These are phyloP conservation scores for Archips xylosteana DNA, from an alignment of 2,888 invertebrate species.

Conservation along the genomic window DNA sequence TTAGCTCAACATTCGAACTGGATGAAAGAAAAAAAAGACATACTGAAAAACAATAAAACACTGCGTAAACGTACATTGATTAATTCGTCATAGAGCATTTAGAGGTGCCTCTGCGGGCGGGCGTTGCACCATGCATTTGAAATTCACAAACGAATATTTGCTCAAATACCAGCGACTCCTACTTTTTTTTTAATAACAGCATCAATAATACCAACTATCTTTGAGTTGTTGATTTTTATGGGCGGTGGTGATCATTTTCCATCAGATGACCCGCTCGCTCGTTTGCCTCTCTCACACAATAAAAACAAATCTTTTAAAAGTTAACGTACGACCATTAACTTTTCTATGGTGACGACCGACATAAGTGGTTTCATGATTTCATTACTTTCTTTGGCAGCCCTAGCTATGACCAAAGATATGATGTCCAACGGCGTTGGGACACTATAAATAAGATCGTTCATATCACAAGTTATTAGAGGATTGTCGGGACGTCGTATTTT, in stretches of 20 bases:
- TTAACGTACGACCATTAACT: not conserved
- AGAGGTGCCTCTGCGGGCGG: not conserved
- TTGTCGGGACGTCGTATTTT: slow-evolving; percentile 1
- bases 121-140: not conserved
- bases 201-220: too few species aligned
- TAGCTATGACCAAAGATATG: not conserved
- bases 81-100: not conserved
- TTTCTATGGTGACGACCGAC: not conserved
- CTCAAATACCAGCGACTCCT: too few species aligned
- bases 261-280: too few species aligned
- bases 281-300: too few species aligned
- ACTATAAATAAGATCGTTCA: slow-evolving; percentile 2
- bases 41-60: not conserved
- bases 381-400: not conserved
- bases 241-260: too few species aligned
- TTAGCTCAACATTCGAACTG: not conserved
- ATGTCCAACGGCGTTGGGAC: slow-evolving; percentile 2
- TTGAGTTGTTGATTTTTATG: too few species aligned
- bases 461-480: slow-evolving; percentile 4
- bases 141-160: too few species aligned
- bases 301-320: not conserved
- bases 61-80: not conserved
- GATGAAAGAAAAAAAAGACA: not conserved
- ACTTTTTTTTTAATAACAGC: too few species aligned
- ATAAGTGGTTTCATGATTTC: not conserved